Evolutionary conservation across 2,113 vertebrate genomes (phyloP).

Genomic region (Sander vitreus): DNA sequence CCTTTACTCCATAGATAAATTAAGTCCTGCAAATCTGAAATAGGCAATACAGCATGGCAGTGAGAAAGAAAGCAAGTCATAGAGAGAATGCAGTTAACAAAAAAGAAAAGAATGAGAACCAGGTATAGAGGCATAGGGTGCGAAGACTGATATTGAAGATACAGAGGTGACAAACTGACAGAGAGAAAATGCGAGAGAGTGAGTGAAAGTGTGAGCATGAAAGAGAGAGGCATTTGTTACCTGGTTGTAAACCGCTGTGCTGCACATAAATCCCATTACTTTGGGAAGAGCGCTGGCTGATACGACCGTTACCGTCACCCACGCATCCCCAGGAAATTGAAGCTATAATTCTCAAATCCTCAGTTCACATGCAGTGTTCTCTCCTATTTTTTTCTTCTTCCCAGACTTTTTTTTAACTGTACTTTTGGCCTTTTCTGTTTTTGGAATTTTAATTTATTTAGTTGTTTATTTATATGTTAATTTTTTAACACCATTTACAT

Average conservation of each 20-base stretch:
- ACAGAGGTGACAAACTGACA: conserved; percentile 59
- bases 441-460: conserved; percentile 26
- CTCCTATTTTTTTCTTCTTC: conserved; percentile 17
- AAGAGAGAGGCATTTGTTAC: conserved; percentile 73
- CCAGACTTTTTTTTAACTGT: conserved; percentile 18
- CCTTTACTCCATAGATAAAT: conserved; percentile 12
- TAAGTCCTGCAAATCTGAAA: background rate
- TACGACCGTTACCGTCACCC: conserved; percentile 68
- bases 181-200: conserved; percentile 12
- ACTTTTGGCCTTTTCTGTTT: conserved; percentile 25
- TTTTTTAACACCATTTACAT: background rate
- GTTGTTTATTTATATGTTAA: conserved; percentile 42
- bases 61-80: conserved; percentile 6
- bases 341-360: conserved; percentile 81
- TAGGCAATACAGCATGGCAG: background rate
- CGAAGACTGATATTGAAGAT: conserved; percentile 46
- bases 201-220: conserved; percentile 39
- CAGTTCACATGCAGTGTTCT: conserved; percentile 43
- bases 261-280: conserved; percentile 82
- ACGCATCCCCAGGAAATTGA: conserved; percentile 82
- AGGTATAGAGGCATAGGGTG: background rate
- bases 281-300: conserved; percentile 75
- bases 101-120: conserved; percentile 11
- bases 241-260: conserved; percentile 75
- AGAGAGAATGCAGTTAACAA: background rate